phyloP scores from a whole-genome alignment of 2,113 vertebrate species.

The Catharus minimus region DNA sequence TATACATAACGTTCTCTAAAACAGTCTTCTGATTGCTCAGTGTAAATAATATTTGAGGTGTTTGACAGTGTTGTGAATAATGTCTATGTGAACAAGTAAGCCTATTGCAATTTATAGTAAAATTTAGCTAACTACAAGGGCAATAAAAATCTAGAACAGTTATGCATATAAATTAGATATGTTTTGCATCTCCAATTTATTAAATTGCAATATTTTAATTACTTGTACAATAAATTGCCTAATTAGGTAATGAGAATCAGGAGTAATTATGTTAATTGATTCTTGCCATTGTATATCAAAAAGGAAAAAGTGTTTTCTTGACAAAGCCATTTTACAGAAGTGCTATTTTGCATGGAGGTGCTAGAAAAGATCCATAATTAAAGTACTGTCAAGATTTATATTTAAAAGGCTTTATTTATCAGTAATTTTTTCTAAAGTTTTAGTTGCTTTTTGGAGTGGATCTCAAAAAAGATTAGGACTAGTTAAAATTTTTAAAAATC shows the following conservation, averaged over 20 bases:
- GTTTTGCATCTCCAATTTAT: background rate
- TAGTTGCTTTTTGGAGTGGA: background rate
- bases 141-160: background rate
- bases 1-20: background rate
- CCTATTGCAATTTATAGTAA: background rate
- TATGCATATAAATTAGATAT: constrained; percentile 7
- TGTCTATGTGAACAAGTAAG: background rate
- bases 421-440: background rate
- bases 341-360: background rate
- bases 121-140: background rate
- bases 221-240: constrained; percentile 26
- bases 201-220: constrained; percentile 45
- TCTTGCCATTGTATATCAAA: background rate
- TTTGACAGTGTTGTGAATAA: background rate
- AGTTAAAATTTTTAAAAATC: background rate
- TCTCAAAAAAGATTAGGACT: background rate
- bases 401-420: background rate
- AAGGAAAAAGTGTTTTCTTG: background rate
- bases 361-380: background rate
- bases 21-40: background rate
- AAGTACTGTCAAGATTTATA: background rate
- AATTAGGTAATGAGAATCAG: constrained; percentile 22
- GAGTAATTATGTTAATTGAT: constrained; percentile 45
- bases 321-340: background rate
- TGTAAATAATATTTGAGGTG: background rate